Conservation (phyloP, 1,140 invertebrate species). For the Drosophila nikananu region DNA sequence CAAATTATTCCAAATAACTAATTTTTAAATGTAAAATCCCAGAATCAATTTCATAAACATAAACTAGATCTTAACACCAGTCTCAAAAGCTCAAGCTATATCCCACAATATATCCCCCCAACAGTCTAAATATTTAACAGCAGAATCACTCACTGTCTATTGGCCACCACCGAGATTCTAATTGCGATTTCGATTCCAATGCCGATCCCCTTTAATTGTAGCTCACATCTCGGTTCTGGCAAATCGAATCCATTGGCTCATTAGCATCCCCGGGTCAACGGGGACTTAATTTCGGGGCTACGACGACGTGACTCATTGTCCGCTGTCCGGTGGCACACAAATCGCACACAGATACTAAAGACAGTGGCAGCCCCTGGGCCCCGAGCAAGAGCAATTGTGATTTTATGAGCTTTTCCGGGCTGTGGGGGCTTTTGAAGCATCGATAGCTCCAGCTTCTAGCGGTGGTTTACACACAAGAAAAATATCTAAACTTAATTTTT, state of each 20-base stretch:
- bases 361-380: constrained; percentile 14
- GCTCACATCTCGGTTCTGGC: constrained; percentile 23
- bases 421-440: constrained; percentile 39
- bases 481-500: not conserved
- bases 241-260: constrained; percentile 36
- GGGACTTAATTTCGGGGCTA: constrained; percentile 60
- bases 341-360: constrained; percentile 31
- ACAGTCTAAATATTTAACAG: not conserved
- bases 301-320: constrained; percentile 64
- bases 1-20: not conserved
- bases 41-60: not conserved
- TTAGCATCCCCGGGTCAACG: constrained; percentile 55
- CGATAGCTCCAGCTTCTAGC: constrained; percentile 43
- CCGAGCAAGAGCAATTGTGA: constrained; percentile 64
- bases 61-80: not conserved
- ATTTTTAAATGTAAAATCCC: not conserved
- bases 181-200: constrained; percentile 1
- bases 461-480: constrained; percentile 14
- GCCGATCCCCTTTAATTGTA: constrained; percentile 24
- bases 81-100: not conserved
- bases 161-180: not conserved
- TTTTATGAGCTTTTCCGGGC: constrained; percentile 65
- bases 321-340: constrained; percentile 19
- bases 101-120: not conserved
- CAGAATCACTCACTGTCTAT: not conserved